Evolutionary conservation across 1,140 invertebrate genomes (phyloP).

Genomic region (Pseudomyrmex flavicornis): DNA sequence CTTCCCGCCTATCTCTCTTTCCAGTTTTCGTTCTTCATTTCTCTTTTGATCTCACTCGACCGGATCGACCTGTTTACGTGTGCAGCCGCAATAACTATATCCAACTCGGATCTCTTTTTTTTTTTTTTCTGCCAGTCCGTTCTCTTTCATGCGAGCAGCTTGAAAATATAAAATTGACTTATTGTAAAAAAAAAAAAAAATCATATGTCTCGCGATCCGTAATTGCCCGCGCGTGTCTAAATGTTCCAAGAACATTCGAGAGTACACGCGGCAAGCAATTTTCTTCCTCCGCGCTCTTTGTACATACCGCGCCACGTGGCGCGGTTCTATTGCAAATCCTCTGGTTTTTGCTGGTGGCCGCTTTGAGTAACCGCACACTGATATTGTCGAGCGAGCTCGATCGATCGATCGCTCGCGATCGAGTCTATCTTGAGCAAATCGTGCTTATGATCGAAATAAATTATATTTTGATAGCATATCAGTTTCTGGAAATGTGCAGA

Average conservation of each 20-base stretch:
- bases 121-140: conserved; percentile 60
- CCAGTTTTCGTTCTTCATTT: neutral
- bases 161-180: conserved; percentile 69
- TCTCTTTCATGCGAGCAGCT: conserved; percentile 47
- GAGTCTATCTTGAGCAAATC: neutral
- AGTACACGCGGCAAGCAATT: conserved; percentile 16
- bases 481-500: neutral
- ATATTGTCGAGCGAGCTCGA: conserved; percentile 23
- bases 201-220: conserved; percentile 34
- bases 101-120: conserved; percentile 27
- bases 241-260: neutral
- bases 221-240: conserved; percentile 59
- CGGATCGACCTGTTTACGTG: conserved; percentile 72
- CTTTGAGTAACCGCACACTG: neutral
- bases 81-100: conserved; percentile 72
- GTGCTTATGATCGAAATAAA: conserved; percentile 36
- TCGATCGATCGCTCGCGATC: conserved; percentile 21
- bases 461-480: conserved; percentile 45
- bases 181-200: conserved; percentile 61
- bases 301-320: neutral
- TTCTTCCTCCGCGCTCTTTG: neutral
- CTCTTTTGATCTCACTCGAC: conserved; percentile 64
- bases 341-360: conserved; percentile 40
- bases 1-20: conserved; percentile 23
- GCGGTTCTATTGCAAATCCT: conserved; percentile 9